Percentiles rank a stretch among this genome's conserved stretches.
phyloP scores from a whole-genome alignment of 1,140 invertebrate genomes.

The Cydia strobilella region DNA sequence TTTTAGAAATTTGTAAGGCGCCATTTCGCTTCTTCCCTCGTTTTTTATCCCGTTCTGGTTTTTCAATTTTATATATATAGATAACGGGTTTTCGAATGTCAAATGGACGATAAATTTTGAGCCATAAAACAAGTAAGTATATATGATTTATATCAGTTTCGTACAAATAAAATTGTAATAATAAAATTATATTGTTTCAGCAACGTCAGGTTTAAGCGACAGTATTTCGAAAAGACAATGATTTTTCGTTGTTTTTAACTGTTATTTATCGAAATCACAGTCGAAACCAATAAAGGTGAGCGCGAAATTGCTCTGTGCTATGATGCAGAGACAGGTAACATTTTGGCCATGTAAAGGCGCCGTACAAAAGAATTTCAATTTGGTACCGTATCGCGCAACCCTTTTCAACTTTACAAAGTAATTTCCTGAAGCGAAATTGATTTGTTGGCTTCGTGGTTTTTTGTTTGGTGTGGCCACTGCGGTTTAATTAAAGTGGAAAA shows the following conservation, averaged over 20 bases:
- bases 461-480: constrained; percentile 67
- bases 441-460: constrained; percentile 70
- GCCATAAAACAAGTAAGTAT: too few species aligned
- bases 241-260: background rate
- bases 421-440: constrained; percentile 76
- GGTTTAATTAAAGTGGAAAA: constrained; percentile 70
- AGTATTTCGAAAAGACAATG: background rate
- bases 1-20: too few species aligned
- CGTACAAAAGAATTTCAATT: constrained; percentile 76
- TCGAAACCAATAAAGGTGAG: constrained; percentile 43
- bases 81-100: too few species aligned
- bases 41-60: too few species aligned
- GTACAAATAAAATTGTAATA: too few species aligned
- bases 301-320: constrained; percentile 53
- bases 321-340: constrained; percentile 65
- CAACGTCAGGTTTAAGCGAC: too few species aligned
- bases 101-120: too few species aligned
- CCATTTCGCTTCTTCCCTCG: too few species aligned
- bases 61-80: too few species aligned
- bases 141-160: too few species aligned
- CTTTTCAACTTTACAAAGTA: constrained; percentile 74
- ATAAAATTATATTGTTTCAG: too few species aligned
- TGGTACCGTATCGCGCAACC: constrained; percentile 71
- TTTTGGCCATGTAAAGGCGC: constrained; percentile 68
- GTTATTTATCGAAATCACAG: constrained; percentile 18